Evolutionary conservation across 1,140 invertebrate species (phyloP), one percentile per base, ranked within the genome.

Genomic region (Scaptomyza hsui): DNA sequence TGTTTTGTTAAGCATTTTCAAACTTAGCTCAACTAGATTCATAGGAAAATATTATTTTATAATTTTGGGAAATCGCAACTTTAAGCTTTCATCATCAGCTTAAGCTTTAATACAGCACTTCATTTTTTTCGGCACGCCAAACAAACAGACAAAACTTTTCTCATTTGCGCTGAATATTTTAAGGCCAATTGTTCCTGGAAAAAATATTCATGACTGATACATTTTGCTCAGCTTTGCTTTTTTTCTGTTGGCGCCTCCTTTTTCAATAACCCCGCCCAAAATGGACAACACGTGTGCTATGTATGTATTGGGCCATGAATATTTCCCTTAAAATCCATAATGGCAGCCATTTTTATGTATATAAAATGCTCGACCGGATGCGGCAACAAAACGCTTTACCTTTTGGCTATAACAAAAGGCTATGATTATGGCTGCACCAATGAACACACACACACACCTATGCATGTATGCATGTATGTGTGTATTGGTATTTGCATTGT

Each of bases 81-180:
- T 49, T 18, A 35, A 35, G 47, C 39, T 16, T n/a, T n/a, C n/a
- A 18, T 15, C 57, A 69, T 62, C 65, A 41, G 24, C 39, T 64
- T 64, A 63, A 56, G 60, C 67, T 6, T 41, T 60, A 41, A 63
- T 49, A 55, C 51, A 56, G 19, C 51, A 56, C 48, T 48, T 55
- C 26, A 64, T 48, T 63, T 35, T 26, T 26, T 15, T 16, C 5
- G 26, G 26, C 24, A 29, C 26, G n/a, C 12, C 19, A 13, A 44
- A 21, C 12, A 18, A 63, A 52, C 41, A 44, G 57, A 29, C 26
- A 48, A 65, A 67, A 72, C 53, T 65, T 72, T 72, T 59, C 61
- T 65, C 55, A 61, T 72, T 72, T 68, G 35, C 64, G 51, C 56
- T 61, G 55, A 52, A 68, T 72, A 68, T 68, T 72, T 72, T 69